Evolutionary conservation across 2,797 vertebrate genomes (phyloP).

Genomic region (Catharus ustulatus): DNA sequence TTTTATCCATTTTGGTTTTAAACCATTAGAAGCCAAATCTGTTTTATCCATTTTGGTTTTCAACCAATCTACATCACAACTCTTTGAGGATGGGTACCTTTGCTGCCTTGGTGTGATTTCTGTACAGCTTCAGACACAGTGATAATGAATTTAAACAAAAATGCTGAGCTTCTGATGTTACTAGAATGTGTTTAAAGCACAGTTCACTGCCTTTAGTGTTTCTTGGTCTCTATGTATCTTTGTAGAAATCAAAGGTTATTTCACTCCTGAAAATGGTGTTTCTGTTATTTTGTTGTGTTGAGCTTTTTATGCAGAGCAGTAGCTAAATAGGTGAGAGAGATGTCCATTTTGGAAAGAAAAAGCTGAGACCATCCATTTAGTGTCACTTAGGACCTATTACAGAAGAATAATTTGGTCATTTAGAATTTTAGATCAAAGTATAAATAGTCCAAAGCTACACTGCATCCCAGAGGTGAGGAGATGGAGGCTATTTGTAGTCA

Average conservation of each 20-base stretch:
- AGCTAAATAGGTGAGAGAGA: slow-evolving; percentile 34
- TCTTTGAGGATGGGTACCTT: background rate
- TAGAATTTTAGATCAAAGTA: slow-evolving; percentile 74
- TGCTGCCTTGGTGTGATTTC: background rate
- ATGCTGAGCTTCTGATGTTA: background rate
- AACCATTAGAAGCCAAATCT: background rate
- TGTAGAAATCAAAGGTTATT: slow-evolving; percentile 34
- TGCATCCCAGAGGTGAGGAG: slow-evolving; percentile 69
- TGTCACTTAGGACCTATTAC: slow-evolving; percentile 65
- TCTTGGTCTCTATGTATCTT: background rate
- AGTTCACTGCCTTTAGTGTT: background rate
- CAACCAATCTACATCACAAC: background rate
- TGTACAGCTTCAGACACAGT: background rate
- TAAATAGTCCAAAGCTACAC: slow-evolving; percentile 59
- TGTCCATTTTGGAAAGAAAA: slow-evolving; percentile 52
- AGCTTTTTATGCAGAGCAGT: slow-evolving; percentile 26
- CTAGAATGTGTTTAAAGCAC: background rate
- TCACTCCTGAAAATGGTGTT: slow-evolving; percentile 12
- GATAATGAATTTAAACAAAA: background rate
- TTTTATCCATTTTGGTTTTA: background rate
- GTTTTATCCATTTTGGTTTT: background rate
- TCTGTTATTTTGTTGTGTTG: background rate
- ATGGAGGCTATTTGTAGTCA: slow-evolving; percentile 66
- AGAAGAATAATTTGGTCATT: slow-evolving; percentile 64
- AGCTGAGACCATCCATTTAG: slow-evolving; percentile 57